phyloP scores from a whole-genome alignment of 2,797 vertebrate species.

The Cygnus olor region DNA sequence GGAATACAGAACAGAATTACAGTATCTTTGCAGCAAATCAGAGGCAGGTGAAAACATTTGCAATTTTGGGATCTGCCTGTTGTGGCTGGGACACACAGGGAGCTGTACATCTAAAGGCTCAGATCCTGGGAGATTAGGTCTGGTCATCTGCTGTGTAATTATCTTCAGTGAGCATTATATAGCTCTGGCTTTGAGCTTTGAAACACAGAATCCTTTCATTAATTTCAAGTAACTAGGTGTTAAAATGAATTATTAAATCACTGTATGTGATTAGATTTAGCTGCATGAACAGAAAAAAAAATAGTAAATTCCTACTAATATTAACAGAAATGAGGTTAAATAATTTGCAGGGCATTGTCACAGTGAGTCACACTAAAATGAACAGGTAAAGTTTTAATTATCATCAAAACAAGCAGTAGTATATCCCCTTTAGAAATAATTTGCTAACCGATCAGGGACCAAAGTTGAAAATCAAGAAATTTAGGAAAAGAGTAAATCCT shows the following conservation, averaged over 20 bases:
- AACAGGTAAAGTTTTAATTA: constrained; percentile 24
- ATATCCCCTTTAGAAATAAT: constrained; percentile 37
- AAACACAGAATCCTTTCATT: constrained; percentile 4
- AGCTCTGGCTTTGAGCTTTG: constrained; percentile 18
- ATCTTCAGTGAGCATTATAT: background rate
- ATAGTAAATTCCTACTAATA: background rate
- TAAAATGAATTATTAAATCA: constrained; percentile 1
- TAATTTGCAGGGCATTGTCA: background rate
- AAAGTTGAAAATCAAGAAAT: constrained; percentile 57
- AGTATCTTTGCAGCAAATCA: background rate
- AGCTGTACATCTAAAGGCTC: background rate
- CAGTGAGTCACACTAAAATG: background rate
- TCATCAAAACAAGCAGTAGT: constrained; percentile 11
- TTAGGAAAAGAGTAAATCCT: constrained; percentile 60
- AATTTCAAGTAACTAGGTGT: constrained; percentile 29
- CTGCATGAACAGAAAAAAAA: background rate
- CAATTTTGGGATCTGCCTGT: background rate
- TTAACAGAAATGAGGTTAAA: constrained; percentile 8
- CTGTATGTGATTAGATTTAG: background rate
- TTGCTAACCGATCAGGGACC: constrained; percentile 50
- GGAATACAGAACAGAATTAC: background rate
- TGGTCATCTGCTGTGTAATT: constrained; percentile 21
- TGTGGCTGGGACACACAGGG: background rate
- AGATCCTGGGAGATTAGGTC: constrained; percentile 9
- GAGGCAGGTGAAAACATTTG: background rate